Evolutionary conservation across 2,797 vertebrate species (phyloP).

Genomic region (Lepilemur ruficaudatus): DNA sequence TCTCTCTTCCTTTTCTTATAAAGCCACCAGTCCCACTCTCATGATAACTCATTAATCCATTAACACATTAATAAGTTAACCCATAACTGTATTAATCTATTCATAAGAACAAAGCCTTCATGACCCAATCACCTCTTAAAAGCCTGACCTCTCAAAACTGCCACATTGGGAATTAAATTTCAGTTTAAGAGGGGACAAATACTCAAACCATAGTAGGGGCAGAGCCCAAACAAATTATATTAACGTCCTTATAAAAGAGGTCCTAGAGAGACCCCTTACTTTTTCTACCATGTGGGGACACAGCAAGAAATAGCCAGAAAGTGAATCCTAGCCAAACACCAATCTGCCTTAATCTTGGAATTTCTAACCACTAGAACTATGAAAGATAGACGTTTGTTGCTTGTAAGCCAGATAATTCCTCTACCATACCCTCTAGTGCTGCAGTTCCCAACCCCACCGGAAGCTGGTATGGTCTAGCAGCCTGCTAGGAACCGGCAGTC

Average conservation of each 20-base stretch:
- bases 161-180: background rate
- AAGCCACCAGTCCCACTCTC: background rate
- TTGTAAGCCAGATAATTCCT: background rate
- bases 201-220: background rate
- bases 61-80: background rate
- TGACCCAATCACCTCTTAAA: background rate
- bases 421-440: background rate
- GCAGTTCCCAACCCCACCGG: too few relatives aligned
- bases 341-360: too few relatives aligned
- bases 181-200: background rate
- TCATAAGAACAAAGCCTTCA: background rate
- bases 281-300: background rate
- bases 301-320: background rate
- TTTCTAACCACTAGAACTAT: background rate
- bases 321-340: background rate
- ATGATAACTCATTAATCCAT: background rate
- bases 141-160: too few relatives aligned
- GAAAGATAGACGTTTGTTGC: background rate
- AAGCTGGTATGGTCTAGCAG: too few relatives aligned
- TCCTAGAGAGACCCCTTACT: too few relatives aligned
- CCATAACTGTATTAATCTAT: background rate
- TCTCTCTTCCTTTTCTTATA: background rate
- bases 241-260: background rate
- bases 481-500: too few relatives aligned
- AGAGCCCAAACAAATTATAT: background rate